Conservation (phyloP, 1,140 invertebrate species). For the Drosophila punjabiensis region DNA sequence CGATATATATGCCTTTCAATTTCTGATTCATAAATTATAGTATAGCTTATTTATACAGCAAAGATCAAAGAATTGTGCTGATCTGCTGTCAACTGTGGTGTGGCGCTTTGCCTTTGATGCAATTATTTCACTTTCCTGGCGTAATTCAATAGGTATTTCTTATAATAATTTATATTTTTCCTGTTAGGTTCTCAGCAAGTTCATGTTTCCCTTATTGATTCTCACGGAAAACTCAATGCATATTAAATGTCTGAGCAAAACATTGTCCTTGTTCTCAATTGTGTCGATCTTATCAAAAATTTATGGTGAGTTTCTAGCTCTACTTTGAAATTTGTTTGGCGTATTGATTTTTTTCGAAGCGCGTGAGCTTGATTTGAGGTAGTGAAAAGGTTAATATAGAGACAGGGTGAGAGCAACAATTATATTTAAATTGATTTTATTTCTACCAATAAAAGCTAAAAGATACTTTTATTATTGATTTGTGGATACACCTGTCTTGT, state of each 20-base stretch:
- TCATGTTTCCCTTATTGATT: slow-evolving; percentile 10
- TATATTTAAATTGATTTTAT: background rate
- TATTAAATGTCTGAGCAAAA: slow-evolving; percentile 18
- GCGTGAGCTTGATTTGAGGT: too few species aligned
- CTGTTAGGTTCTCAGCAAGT: background rate
- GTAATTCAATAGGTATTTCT: too few species aligned
- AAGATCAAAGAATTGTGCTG: slow-evolving; percentile 35
- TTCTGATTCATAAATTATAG: background rate
- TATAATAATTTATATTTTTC: background rate
- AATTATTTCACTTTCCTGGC: slow-evolving; percentile 40
- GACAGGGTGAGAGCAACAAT: too few species aligned
- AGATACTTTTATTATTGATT: background rate
- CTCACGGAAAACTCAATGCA: slow-evolving; percentile 1
- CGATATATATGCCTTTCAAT: background rate
- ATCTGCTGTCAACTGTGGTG: slow-evolving; percentile 7
- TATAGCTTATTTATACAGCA: slow-evolving; percentile 21
- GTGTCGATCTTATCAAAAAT: slow-evolving; percentile 40
- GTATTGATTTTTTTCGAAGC: slow-evolving; percentile 49
- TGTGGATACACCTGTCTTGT: background rate
- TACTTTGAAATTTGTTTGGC: slow-evolving; percentile 54
- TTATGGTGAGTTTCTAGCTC: slow-evolving; percentile 21
- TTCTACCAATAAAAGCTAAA: background rate
- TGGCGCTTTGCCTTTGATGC: slow-evolving; percentile 39
- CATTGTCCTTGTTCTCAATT: slow-evolving; percentile 64
- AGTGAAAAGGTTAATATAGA: background rate